These are phyloP conservation scores for Clivina fossor DNA, from an alignment of 2,888 invertebrate genomes.

Conservation along the genomic window DNA sequence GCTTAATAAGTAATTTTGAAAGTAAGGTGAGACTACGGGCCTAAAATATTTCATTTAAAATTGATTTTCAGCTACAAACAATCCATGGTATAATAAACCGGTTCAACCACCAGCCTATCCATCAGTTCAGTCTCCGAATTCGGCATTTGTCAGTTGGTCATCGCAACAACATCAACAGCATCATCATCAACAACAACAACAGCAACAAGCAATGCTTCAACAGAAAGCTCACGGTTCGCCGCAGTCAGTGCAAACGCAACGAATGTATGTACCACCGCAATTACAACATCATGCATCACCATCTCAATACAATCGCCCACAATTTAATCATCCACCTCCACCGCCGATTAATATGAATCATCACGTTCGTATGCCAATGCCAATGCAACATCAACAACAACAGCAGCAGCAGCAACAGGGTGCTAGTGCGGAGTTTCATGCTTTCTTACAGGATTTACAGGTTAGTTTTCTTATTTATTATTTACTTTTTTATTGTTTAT, in stretches of 20 bases:
- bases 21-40: too few species aligned
- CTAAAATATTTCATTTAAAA: too few species aligned
- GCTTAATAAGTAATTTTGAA: too few species aligned
- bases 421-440: slow-evolving; percentile 25
- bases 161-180: slow-evolving; percentile 18
- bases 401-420: neutral
- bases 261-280: too few species aligned
- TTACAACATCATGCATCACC: too few species aligned
- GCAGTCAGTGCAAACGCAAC: too few species aligned
- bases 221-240: neutral
- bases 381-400: slow-evolving; percentile 6
- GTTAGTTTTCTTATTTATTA: too few species aligned
- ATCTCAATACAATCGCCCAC: too few species aligned
- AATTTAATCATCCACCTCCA: slow-evolving; percentile 8
- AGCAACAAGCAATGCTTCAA: slow-evolving; percentile 16
- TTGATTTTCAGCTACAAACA: slow-evolving; percentile 19
- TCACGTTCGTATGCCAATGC: slow-evolving; percentile 9
- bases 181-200: slow-evolving; percentile 20
- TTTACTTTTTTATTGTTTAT: too few species aligned
- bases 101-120: too few species aligned
- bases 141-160: slow-evolving; percentile 24
- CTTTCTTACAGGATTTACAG: slow-evolving; percentile 28
- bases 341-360: slow-evolving; percentile 7
- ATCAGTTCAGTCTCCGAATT: slow-evolving; percentile 26
- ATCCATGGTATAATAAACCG: slow-evolving; percentile 18